Percentiles rank a stretch among this genome's conserved stretches.
These are phyloP conservation scores for Drosophila biarmipes DNA, from an alignment of 1,140 invertebrate species.

Conservation along the genomic window DNA sequence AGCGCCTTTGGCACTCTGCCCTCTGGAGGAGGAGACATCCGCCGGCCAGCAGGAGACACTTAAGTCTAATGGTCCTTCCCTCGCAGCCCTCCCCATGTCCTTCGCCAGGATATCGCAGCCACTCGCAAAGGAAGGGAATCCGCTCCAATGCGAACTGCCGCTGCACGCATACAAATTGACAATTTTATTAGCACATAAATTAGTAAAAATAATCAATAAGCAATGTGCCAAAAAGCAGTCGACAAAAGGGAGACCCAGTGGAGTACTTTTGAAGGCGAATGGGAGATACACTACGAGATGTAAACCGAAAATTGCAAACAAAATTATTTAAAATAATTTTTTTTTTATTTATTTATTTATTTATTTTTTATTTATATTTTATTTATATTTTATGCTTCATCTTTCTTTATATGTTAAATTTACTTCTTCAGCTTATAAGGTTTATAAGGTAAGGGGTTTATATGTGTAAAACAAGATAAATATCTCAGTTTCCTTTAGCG, in stretches of 20 bases:
- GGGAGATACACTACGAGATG: conserved; percentile 9
- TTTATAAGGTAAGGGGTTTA: too few relatives aligned
- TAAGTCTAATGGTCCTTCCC: conserved; percentile 67
- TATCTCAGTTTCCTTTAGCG: too few relatives aligned
- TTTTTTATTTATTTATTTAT: too few relatives aligned
- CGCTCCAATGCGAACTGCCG: conserved; percentile 32
- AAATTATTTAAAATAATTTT: too few relatives aligned
- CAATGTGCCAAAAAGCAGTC: conserved; percentile 73
- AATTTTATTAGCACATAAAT: conserved; percentile 82
- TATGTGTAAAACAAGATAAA: too few relatives aligned
- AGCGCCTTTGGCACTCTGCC: conserved; percentile 69
- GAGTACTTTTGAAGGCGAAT: background rate
- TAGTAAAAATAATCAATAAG: conserved; percentile 81
- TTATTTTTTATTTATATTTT: too few relatives aligned
- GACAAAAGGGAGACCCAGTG: background rate
- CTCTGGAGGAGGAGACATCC: conserved; percentile 28
- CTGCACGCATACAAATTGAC: conserved; percentile 78
- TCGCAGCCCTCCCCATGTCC: background rate
- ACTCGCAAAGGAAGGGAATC: conserved; percentile 32
- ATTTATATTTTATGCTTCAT: too few relatives aligned
- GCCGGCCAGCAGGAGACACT: conserved; percentile 57
- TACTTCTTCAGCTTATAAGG: too few relatives aligned
- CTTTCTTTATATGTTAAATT: too few relatives aligned
- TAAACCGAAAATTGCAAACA: too few relatives aligned
- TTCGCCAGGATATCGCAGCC: conserved; percentile 15